Evolutionary conservation across 2,888 invertebrate species (phyloP), one percentile per base, ranked within the genome.

Genomic region (Pasiphila rectangulata): DNA sequence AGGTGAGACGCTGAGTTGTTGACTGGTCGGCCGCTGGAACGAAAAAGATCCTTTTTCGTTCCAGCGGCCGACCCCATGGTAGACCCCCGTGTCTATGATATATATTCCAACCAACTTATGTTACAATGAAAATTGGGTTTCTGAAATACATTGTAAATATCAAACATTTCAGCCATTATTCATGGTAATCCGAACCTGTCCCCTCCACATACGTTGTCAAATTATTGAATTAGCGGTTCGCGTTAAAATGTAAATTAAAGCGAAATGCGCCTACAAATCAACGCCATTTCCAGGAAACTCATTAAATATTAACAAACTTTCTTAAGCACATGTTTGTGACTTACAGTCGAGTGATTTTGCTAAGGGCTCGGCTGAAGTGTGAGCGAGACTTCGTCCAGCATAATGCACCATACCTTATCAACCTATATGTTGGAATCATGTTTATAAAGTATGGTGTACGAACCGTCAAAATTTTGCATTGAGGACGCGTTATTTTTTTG

Each of bases 241-340:
- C 66, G 70, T 68, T 61, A 57, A 65, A 64, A 69, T 62, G 69
- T 72, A 84, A 84, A 83, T 85, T 79, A 79, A 80, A 77, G 68
- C 70, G 67, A 20, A 64, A 65, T 32, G 64, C 69, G 59, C 66
- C 72, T 73, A 84, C 86, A 86, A 87, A 86, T 86, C 86, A 84
- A 77, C 75, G 69, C 74, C 64, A 58, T 72, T 69, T 63, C 56
- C 60, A 47, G 46, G 52, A 55, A 61, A 70, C 74, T 79, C 81
- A 83, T 87, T 86, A 86, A 86, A 81, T 80, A 85, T 86, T 87
- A 86, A 85, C 79, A 79, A 84, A 85, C 74, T 86, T 84, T 83
- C 79, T 79, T 76, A 79, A 78, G 80, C 87, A 85, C 72, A 69
- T 87, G 87, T 78, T 84, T 75, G 72, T 84, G 87, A 86, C 80